These are phyloP conservation scores for Slavum lentiscoides DNA, from an alignment of 2,888 invertebrate genomes.

Conservation along the genomic window DNA sequence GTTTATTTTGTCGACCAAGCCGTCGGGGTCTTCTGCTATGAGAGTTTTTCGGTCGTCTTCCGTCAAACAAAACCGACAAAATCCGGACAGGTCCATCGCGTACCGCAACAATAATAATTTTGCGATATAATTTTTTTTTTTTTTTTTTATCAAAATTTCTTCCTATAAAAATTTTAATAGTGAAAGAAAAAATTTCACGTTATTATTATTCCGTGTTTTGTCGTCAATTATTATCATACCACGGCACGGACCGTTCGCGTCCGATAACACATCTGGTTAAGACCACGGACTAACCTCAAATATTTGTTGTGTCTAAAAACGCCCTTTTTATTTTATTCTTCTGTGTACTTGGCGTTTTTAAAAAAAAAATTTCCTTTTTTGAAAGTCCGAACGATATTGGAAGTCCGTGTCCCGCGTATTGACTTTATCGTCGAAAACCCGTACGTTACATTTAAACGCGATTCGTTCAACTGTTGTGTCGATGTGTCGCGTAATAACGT, in stretches of 20 bases:
- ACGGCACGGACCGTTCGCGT: neutral
- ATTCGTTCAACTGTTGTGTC: neutral
- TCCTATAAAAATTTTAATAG: no score
- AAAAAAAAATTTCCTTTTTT: slow-evolving; percentile 12
- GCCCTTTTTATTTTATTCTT: slow-evolving; percentile 33
- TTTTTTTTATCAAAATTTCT: no score
- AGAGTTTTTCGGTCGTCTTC: slow-evolving; percentile 38
- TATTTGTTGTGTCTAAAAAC: slow-evolving; percentile 45
- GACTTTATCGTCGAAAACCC: neutral
- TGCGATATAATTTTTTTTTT: no score
- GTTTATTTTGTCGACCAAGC: slow-evolving; percentile 40
- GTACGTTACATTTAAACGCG: neutral
- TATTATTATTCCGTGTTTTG: no score
- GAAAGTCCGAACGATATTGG: neutral
- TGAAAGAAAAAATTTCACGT: no score
- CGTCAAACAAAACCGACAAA: slow-evolving; percentile 43
- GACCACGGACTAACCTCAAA: slow-evolving; percentile 46
- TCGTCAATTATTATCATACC: slow-evolving; percentile 25
- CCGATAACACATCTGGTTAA: slow-evolving; percentile 43
- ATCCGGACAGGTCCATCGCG: slow-evolving; percentile 37
- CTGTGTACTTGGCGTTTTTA: slow-evolving; percentile 51
- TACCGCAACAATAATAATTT: neutral
- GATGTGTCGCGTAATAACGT: neutral
- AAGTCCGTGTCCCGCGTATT: neutral
- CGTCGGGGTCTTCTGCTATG: slow-evolving; percentile 36